phyloP scores from a whole-genome alignment of 2,888 invertebrate species.

The Morpho deidamia region DNA sequence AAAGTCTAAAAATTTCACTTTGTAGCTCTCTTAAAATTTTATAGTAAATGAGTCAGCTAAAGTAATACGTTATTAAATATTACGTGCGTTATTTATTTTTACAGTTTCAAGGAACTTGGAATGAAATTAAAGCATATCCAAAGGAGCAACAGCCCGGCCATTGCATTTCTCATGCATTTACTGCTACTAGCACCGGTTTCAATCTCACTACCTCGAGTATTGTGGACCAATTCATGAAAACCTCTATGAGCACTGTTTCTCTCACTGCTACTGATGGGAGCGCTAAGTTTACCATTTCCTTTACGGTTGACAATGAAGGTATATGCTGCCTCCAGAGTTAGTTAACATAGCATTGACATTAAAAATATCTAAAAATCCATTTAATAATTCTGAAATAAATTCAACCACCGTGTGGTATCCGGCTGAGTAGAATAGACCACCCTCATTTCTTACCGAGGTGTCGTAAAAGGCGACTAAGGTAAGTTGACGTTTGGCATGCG shows the following conservation, averaged over 20 bases:
- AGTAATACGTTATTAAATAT: too few relatives aligned
- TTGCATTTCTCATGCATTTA: conserved; percentile 45
- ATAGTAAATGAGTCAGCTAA: too few relatives aligned
- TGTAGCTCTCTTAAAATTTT: too few relatives aligned
- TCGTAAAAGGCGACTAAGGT: too few relatives aligned
- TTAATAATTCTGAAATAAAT: too few relatives aligned
- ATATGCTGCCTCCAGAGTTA: conserved; percentile 7
- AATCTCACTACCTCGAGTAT: conserved; percentile 39
- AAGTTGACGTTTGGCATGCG: too few relatives aligned
- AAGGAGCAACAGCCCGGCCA: conserved; percentile 43
- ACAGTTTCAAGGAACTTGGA: conserved; percentile 25
- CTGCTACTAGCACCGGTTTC: conserved; percentile 26
- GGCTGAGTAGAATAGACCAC: too few relatives aligned
- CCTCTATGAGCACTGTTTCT: conserved; percentile 31
- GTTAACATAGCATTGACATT: too few relatives aligned
- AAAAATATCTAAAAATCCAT: too few relatives aligned
- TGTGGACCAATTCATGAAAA: conserved; percentile 35
- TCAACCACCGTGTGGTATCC: too few relatives aligned
- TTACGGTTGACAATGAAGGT: conserved; percentile 30
- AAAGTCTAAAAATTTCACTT: too few relatives aligned
- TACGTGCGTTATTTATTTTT: neutral
- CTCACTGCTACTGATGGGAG: conserved; percentile 31
- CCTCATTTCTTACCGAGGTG: too few relatives aligned
- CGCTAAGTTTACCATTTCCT: conserved; percentile 40
- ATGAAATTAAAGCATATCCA: conserved; percentile 31